Conservation (phyloP, 2,797 vertebrate species). For the Bovichtus diacanthus region DNA sequence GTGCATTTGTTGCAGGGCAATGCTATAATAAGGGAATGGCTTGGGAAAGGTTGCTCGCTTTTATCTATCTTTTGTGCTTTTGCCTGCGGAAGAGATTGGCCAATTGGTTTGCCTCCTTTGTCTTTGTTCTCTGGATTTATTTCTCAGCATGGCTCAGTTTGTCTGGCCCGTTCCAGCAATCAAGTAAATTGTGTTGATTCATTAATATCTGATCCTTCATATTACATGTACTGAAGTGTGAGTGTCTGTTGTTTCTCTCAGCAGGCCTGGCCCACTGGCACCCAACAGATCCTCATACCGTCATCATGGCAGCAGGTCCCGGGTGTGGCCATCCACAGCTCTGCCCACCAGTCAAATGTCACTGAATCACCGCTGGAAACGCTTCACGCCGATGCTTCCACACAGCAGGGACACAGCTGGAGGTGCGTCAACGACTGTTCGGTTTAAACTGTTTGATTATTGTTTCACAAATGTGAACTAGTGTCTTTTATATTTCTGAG, state of each 20-base stretch:
- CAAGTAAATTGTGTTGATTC: constrained; percentile 8
- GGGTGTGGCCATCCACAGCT: constrained; percentile 94
- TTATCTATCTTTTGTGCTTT: constrained; percentile 67
- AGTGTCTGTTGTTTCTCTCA: constrained; percentile 76
- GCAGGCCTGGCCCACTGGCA: constrained; percentile 98
- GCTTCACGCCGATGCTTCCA: constrained; percentile 86
- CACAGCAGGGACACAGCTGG: constrained; percentile 93
- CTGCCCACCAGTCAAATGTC: constrained; percentile 89
- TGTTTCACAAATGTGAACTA: neutral
- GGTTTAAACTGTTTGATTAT: neutral
- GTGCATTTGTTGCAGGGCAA: constrained; percentile 74
- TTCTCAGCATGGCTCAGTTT: constrained; percentile 77
- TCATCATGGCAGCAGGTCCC: constrained; percentile 99
- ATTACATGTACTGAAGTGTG: constrained; percentile 31
- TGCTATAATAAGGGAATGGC: constrained; percentile 85
- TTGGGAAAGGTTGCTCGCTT: constrained; percentile 73
- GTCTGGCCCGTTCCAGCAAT: constrained; percentile 59
- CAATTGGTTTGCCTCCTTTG: constrained; percentile 54
- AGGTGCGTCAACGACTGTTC: constrained; percentile 82
- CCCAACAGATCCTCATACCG: constrained; percentile 97
- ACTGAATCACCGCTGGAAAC: constrained; percentile 84
- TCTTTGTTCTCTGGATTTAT: constrained; percentile 50
- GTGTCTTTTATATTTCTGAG: neutral
- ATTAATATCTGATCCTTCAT: neutral
- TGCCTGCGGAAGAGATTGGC: constrained; percentile 65